A percentile compares a stretch with the other conserved stretches of the same genome.
Conservation (phyloP, 2,797 vertebrate genomes). For the Hylomyscus alleni region DNA sequence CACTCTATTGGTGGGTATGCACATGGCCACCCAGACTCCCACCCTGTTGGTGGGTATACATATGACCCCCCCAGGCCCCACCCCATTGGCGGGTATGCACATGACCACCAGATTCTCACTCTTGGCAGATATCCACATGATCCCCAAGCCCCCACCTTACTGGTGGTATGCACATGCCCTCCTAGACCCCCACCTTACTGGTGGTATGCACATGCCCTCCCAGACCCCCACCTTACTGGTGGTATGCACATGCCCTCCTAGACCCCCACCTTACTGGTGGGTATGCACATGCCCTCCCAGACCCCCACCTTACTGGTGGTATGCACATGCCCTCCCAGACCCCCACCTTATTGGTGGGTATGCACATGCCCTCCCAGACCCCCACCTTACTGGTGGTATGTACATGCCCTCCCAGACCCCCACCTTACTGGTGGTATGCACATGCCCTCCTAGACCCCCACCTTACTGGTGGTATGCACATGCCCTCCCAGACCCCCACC, state of each 20-base stretch:
- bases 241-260: accelerated
- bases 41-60: accelerated
- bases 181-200: neutral
- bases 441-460: neutral
- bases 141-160: neutral
- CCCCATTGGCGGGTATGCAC: neutral
- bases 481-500: neutral
- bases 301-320: too few relatives aligned
- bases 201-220: accelerated
- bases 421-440: neutral
- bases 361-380: neutral
- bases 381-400: neutral
- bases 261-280: neutral
- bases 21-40: accelerated
- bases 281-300: neutral
- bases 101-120: accelerated
- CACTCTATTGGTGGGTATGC: neutral
- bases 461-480: accelerated
- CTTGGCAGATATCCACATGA: neutral
- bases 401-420: neutral
- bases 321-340: neutral
- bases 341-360: neutral
- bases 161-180: accelerated
- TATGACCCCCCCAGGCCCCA: accelerated
- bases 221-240: neutral